phyloP scores from a whole-genome alignment of 1,140 invertebrate species.

The Theocolax elegans region DNA sequence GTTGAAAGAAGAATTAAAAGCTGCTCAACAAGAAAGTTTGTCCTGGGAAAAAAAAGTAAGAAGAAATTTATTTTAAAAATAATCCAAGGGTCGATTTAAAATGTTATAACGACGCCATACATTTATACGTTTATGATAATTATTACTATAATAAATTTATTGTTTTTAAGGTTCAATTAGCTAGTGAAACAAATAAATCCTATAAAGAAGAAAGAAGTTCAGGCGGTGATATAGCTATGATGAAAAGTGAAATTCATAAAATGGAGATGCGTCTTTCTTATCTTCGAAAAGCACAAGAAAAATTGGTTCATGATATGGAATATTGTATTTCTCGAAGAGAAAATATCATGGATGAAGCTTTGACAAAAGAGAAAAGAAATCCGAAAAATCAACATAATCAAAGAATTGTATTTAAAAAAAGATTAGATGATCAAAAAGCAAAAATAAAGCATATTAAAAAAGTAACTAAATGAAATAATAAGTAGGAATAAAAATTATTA shows the following conservation, averaged over 20 bases:
- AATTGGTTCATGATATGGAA: slow-evolving; percentile 80
- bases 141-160: slow-evolving; percentile 13
- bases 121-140: too few relatives aligned
- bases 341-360: slow-evolving; percentile 71
- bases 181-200: slow-evolving; percentile 75
- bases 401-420: slow-evolving; percentile 57
- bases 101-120: too few relatives aligned
- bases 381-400: slow-evolving; percentile 59
- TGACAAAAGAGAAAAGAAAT: slow-evolving; percentile 69
- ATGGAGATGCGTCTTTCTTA: slow-evolving; percentile 78
- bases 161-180: slow-evolving; percentile 70
- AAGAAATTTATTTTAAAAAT: slow-evolving; percentile 13
- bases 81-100: too few relatives aligned
- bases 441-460: slow-evolving; percentile 70
- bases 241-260: slow-evolving; percentile 84
- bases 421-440: slow-evolving; percentile 69
- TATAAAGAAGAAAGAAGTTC: slow-evolving; percentile 74
- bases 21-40: slow-evolving; percentile 75
- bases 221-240: slow-evolving; percentile 76
- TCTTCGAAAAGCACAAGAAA: slow-evolving; percentile 78
- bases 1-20: slow-evolving; percentile 72
- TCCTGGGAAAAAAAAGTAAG: slow-evolving; percentile 82
- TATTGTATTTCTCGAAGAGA: slow-evolving; percentile 79
- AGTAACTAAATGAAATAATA: slow-evolving; percentile 52
- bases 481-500: neutral